Evolutionary conservation across 1,140 invertebrate species (phyloP).

Genomic region (Drosophila pandora): DNA sequence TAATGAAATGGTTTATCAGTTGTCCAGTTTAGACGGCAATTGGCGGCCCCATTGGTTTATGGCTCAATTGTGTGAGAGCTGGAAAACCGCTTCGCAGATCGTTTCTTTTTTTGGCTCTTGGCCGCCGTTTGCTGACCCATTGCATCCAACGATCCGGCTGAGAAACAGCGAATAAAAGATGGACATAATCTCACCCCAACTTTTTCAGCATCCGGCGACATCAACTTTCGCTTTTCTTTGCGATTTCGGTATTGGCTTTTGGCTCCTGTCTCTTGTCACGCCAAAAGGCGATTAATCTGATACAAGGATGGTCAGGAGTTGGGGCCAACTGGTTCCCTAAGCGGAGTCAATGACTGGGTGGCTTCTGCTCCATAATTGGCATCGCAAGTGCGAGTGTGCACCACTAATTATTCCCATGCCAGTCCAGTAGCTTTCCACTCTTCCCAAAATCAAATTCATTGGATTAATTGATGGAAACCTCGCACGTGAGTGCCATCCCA

Average conservation of each 20-base stretch:
- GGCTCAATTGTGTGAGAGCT: slow-evolving; percentile 59
- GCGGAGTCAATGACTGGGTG: slow-evolving; percentile 64
- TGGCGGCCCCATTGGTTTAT: slow-evolving; percentile 37
- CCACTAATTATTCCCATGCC: slow-evolving; percentile 10
- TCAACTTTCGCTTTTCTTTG: slow-evolving; percentile 72
- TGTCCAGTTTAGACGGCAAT: slow-evolving; percentile 42
- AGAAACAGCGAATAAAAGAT: slow-evolving; percentile 39
- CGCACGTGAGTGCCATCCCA: too few species aligned
- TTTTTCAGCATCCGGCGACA: slow-evolving; percentile 63
- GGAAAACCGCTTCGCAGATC: slow-evolving; percentile 53
- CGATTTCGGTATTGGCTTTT: slow-evolving; percentile 18
- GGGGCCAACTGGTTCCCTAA: slow-evolving; percentile 51
- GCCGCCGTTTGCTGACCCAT: slow-evolving; percentile 57
- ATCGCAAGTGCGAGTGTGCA: slow-evolving; percentile 9
- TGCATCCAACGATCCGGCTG: slow-evolving; percentile 52
- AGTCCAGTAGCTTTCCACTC: slow-evolving; percentile 44
- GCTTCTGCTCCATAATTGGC: slow-evolving; percentile 65
- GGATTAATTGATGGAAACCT: too few species aligned
- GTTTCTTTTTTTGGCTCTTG: slow-evolving; percentile 43
- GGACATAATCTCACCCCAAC: slow-evolving; percentile 50
- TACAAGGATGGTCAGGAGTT: slow-evolving; percentile 1
- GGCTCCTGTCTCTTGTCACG: slow-evolving; percentile 42
- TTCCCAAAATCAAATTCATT: background rate
- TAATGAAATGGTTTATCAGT: slow-evolving; percentile 4
- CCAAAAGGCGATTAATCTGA: slow-evolving; percentile 62